Evolutionary conservation across 2,888 invertebrate species (phyloP), one percentile per base, ranked within the genome.

Genomic region (Halocaridina rubra): DNA sequence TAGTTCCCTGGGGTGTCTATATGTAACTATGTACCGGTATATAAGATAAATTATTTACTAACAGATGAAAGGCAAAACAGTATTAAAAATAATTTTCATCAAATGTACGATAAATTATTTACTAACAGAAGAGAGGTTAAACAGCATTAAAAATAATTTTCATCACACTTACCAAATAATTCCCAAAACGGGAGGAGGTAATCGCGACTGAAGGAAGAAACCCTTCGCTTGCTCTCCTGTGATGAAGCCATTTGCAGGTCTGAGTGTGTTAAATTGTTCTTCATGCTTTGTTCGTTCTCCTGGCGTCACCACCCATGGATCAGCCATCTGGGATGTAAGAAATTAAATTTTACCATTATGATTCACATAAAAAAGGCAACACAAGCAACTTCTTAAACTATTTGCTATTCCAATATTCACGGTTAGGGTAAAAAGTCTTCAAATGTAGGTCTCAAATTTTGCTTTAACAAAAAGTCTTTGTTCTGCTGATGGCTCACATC

Each of bases 161-260:
- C n/a, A 69, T 30, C 32, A 13, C 29, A 75, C 91, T 91, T 93
- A 96, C 99, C 99, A 99, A 91, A 99, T 98, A 91, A 98, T 96
- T 3, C 98, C 98, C 64, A 99, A 93, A 78, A 97, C 92, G 2
- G 94, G 93, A 0, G 98, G 96, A 5, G 98, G 96, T 88, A 99
- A 92, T 90, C 97, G 97, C 0, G 98, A 97, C 91, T 95, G 96
- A 87, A 99, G 92, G 90, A 99, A 94, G 90, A 99, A 97, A 76
- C 95, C 94, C 91, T 98, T 97, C 0, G 98, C 99, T 90, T 97
- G 97, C 81, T 95, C 96, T 0, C 97, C 98, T 22, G 96, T 97
- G 16, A 99, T 94, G 89, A 95, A 94, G 1, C 98, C 98, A 91
- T 95, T 95, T 53, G 94, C 92, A 0, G 98, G 98, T 76, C 96